Base-by-base conservation (phyloP, 2,888 invertebrate species). In the Cataglyphis livida region DNA sequence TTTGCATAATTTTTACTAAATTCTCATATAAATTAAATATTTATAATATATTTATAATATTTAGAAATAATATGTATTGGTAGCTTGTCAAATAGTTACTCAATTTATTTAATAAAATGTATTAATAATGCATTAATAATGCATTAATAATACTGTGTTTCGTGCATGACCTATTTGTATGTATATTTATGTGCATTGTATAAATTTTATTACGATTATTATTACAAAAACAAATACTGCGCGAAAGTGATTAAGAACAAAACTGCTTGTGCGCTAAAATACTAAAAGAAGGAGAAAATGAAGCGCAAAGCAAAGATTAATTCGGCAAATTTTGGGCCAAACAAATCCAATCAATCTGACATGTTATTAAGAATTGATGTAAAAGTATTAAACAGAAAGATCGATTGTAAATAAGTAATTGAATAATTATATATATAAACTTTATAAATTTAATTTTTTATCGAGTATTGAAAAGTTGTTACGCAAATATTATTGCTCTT, bases 281-380 rank as follows among this genome's bases (percentile, higher is more conserved):
- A 84, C 81, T 89, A 84, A 82, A 73, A 82, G 9, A 83, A 51
- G 83, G 86, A 89, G 87, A 89, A 86, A 86, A 89, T 84, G 83
- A n/a, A 89, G 57, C 66, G 64, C 71, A 81, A 83, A 81, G 15
- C 44, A 88, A 68, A 70, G 68, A 35, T 75, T 74, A 70, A 83
- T 88, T 81, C 66, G 84, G 81, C 86, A 85, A 54, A 83, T 59
- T 57, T 66, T 51, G 44, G 84, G 87, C 88, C 85, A 21, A 76
- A 76, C 12, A 10, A 68, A 82, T 41, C 61, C n/a, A 65, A 35
- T 44, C 21, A 76, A 41, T 35, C 2, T 1, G 9, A 51, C 12
- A 6, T 66, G 18, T 21, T 41, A 68, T 81, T 73, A 25, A 1
- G n/a, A 48, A 81, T 18, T 57, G 5, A 57, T 21, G 5, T 70